Conservation (phyloP, 2,888 invertebrate species). For the Piscicola geometra region DNA sequence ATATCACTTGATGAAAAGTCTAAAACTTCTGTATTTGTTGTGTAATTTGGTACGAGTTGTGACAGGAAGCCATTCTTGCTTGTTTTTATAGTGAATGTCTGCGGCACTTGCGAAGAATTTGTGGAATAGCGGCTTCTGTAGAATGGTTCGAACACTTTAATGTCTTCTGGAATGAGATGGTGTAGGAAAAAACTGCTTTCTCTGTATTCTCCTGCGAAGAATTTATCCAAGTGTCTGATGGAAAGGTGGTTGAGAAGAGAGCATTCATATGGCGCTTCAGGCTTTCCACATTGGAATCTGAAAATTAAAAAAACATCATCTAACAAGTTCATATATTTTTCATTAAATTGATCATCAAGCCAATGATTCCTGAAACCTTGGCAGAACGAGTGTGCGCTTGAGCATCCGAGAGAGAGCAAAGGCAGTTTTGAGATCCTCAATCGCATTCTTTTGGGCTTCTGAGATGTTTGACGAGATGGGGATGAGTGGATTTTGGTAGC, state of each 20-base stretch:
- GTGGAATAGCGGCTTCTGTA: neutral
- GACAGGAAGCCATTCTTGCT: too few relatives aligned
- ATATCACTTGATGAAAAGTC: neutral
- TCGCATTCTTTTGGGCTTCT: neutral
- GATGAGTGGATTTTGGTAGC: constrained; percentile 36
- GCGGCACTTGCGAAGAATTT: neutral
- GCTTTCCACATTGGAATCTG: constrained; percentile 2
- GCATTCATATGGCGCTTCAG: neutral
- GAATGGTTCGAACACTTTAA: neutral
- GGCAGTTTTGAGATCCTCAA: constrained; percentile 30
- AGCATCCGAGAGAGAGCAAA: constrained; percentile 34
- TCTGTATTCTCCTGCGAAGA: neutral
- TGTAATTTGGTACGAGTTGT: neutral
- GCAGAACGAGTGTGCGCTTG: constrained; percentile 39
- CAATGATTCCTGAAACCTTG: constrained; percentile 34
- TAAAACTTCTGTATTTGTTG: neutral
- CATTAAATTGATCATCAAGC: neutral
- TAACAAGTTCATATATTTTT: neutral
- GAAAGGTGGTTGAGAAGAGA: neutral
- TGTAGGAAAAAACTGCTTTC: constrained; percentile 11
- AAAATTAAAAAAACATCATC: neutral
- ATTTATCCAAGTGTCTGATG: constrained; percentile 1
- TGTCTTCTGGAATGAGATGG: neutral
- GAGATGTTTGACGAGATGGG: constrained; percentile 1
- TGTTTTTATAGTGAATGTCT: too few relatives aligned